A percentile compares a stretch with the other conserved stretches of the same genome.
phyloP scores from a whole-genome alignment of 2,113 vertebrate species.

The Procavia capensis region DNA sequence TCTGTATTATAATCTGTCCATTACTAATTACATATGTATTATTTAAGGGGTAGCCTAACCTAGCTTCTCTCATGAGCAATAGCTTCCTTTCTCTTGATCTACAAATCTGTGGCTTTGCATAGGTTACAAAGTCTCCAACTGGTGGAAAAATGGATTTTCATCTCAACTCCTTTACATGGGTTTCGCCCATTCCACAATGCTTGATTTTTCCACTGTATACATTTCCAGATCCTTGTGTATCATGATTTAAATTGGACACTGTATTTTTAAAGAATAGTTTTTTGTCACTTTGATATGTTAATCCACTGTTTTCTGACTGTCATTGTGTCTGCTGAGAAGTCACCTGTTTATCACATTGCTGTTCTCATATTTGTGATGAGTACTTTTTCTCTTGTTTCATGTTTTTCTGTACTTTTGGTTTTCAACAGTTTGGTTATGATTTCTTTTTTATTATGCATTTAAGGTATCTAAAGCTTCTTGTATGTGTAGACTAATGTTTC shows the following conservation, averaged over 20 bases:
- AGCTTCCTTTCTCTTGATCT: background rate
- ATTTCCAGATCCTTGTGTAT: background rate
- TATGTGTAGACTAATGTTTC: background rate
- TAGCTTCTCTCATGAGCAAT: background rate
- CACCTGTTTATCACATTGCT: background rate
- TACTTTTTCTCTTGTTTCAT: background rate
- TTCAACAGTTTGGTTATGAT: background rate
- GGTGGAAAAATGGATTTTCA: background rate
- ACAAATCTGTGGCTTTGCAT: background rate
- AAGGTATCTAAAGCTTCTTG: background rate
- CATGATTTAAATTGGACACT: background rate
- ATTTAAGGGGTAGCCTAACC: background rate
- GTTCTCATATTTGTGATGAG: background rate
- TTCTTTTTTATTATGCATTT: background rate
- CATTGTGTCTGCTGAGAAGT: background rate
- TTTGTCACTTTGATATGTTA: background rate
- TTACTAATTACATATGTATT: background rate
- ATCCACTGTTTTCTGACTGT: background rate
- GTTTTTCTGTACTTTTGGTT: background rate
- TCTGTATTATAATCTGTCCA: background rate
- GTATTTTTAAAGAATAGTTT: background rate
- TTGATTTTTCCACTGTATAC: background rate
- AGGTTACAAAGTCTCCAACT: background rate
- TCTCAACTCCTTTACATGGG: background rate
- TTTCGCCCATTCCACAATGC: background rate